Evolutionary conservation across 2,113 vertebrate genomes (phyloP).

Genomic region (Orcinus orca): DNA sequence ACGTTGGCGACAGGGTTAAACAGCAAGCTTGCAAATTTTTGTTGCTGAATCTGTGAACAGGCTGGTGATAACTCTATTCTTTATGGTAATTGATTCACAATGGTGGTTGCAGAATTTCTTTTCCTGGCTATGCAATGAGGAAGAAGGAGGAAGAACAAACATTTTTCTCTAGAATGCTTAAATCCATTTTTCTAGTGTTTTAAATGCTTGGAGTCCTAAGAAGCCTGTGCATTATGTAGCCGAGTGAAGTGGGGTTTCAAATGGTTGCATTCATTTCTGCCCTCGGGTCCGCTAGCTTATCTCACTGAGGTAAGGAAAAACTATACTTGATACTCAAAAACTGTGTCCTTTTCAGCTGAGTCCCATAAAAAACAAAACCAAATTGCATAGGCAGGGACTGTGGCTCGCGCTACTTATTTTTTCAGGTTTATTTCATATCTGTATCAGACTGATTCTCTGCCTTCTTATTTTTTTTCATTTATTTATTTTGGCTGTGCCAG

Average conservation of each 20-base stretch:
- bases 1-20: not conserved
- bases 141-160: not conserved
- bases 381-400: not conserved
- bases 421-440: not conserved
- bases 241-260: not conserved
- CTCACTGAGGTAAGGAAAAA: not conserved
- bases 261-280: not conserved
- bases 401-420: not conserved
- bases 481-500: too few relatives aligned
- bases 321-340: not conserved
- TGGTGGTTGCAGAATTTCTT: not conserved
- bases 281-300: not conserved
- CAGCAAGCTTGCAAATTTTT: slow-evolving; percentile 46
- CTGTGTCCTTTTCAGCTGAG: not conserved
- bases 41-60: slow-evolving; percentile 21
- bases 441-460: not conserved
- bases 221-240: not conserved
- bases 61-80: not conserved
- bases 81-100: not conserved
- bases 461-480: not conserved
- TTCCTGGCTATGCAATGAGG: not conserved
- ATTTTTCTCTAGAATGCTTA: not conserved
- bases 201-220: not conserved
- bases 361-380: not conserved
- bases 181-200: not conserved